Evolutionary conservation across 2,113 vertebrate species (phyloP).

Genomic region (Cyprinodon tularosa): DNA sequence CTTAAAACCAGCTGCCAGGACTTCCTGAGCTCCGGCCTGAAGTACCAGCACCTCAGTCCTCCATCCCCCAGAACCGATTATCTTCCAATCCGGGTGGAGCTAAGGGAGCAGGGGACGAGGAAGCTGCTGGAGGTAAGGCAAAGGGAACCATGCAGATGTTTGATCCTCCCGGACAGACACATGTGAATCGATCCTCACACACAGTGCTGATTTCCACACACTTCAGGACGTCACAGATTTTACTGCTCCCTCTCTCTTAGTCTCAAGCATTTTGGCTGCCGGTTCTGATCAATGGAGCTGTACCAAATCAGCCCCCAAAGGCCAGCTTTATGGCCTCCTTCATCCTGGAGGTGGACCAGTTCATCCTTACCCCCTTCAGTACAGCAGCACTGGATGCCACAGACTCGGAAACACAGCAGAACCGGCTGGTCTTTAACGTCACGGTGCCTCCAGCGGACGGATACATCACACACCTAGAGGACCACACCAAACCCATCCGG

Average conservation of each 20-base stretch:
- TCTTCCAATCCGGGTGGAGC: conserved; percentile 75
- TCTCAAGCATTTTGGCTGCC: conserved; percentile 76
- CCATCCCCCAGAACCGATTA: conserved; percentile 78
- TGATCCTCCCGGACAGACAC: too few species aligned
- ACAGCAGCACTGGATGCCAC: conserved; percentile 71
- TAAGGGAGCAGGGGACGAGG: conserved; percentile 63
- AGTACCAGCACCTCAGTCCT: conserved; percentile 77
- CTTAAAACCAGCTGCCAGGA: conserved; percentile 76
- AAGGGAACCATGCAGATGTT: neutral
- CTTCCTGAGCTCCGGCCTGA: conserved; percentile 75
- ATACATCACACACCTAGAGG: conserved; percentile 77
- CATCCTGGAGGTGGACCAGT: conserved; percentile 82
- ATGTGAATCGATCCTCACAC: neutral
- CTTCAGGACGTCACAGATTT: conserved; percentile 3
- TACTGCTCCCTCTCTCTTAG: conserved; percentile 54
- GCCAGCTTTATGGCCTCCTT: conserved; percentile 77
- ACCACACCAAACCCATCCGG: conserved; percentile 61
- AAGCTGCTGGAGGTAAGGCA: conserved; percentile 69
- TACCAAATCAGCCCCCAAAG: conserved; percentile 75
- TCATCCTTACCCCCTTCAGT: conserved; percentile 77
- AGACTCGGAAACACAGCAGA: conserved; percentile 72
- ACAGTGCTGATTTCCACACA: conserved; percentile 25
- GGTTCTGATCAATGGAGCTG: conserved; percentile 69
- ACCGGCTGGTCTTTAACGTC: conserved; percentile 68
- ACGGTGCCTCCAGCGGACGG: conserved; percentile 55